Base-by-base conservation (phyloP, 2,888 invertebrate species). In the Nomada flava region DNA sequence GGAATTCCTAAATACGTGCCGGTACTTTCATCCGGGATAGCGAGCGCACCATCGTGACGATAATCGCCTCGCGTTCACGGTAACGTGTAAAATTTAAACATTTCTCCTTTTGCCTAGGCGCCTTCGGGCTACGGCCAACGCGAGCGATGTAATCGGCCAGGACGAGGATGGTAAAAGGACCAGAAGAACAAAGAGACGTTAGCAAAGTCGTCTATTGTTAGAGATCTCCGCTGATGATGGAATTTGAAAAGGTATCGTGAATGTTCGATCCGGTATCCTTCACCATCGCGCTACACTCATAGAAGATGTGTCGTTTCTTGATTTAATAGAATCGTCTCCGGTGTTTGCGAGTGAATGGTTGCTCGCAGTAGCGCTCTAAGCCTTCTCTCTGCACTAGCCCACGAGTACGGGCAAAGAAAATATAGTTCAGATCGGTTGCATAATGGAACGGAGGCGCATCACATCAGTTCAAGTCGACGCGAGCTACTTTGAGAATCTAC, bases 361-460 rank as follows among this genome's bases (percentile, higher is more conserved):
- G 76, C 76, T 62, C 26, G 80, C 86, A 79, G 87, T 88, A 86
- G 88, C 88, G 26, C 50, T 72, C 42, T 7, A 23, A 76, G 72
- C 64, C 71, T 79, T 76, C 86, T 63, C 79, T 62, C 55, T 47
- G 65, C 55, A 10, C 65, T 29, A 29, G 73, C 57, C 65, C 63
- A 62, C 63, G 60, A 57, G 67, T 67, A 68, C 53, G 60, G 64
- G 79, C 52, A 81, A 87, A 80, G 86, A 84, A 87, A 88, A 87
- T 87, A 88, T 88, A 84, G 88, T 88, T 86, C 87, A 84, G 75
- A 18, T 69, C 60, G 69, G 53, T 87, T 87, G 88, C 87, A 77
- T 87, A 87, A 87, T 82, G 59, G 59, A 69, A 67, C 76, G 64
- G 71, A 86, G 87, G 83, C 78, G 76, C 78, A 87, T 87, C 87